Conservation (phyloP, 2,797 vertebrate species). For the Monodelphis domestica region DNA sequence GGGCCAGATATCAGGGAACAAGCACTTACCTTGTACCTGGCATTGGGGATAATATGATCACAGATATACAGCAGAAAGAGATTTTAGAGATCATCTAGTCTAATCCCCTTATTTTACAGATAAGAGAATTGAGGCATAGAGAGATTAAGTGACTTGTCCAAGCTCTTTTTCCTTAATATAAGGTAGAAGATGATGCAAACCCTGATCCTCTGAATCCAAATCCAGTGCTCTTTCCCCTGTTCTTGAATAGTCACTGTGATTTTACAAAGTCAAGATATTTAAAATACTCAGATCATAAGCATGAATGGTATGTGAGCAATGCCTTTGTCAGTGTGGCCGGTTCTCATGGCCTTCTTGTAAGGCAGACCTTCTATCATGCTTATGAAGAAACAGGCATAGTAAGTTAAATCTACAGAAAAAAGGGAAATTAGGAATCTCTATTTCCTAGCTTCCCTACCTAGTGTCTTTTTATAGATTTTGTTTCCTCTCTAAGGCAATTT, state of each 20-base stretch:
- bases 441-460: neutral
- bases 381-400: constrained; percentile 22
- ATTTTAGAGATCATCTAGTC: neutral
- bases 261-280: neutral
- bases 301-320: neutral
- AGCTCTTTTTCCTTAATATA: neutral
- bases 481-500: neutral
- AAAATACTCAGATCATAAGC: neutral
- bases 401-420: neutral
- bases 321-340: neutral
- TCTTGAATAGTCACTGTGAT: neutral
- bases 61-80: neutral
- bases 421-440: neutral
- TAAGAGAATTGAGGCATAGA: neutral
- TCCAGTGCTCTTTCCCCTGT: neutral
- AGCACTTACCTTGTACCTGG: neutral
- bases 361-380: neutral
- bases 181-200: neutral
- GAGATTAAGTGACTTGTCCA: neutral
- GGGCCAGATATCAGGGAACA: neutral
- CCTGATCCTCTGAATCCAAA: neutral
- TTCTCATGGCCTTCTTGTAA: too few relatives aligned
- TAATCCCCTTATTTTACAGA: neutral
- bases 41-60: neutral
- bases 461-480: neutral